Evolutionary conservation across 2,888 invertebrate genomes (phyloP), one percentile per base, ranked within the genome.

Genomic region (Seladonia tumulorum): DNA sequence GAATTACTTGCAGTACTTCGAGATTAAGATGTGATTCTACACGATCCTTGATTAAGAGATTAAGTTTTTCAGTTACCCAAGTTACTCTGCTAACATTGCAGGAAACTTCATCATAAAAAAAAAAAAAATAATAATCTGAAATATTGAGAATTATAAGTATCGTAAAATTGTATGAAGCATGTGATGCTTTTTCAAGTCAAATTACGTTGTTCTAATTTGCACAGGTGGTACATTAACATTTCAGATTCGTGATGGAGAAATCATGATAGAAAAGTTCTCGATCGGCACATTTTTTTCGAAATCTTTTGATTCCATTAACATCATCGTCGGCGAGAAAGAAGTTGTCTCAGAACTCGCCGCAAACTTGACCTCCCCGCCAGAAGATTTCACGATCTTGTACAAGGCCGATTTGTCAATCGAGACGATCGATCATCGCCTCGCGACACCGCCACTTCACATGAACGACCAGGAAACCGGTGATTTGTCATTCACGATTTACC

Each of bases 301-400:
- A 22, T 53, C 53, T 53, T 22, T 53, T n/a, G 2, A 53, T 53
- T 53, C 10, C 22, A 10, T n/a, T 53, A 53, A 53, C 10, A 25
- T 8, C 45, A 53, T 39, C 39, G 18, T 39, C 29, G 25, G 5
- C 25, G 66, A 66, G 71, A 57, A 16, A 75, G 35, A 5, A 14
- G 14, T 35, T 66, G 70, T 5, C 68, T 45, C 77, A 18, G 63
- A 57, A 76, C 71, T 79, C 76, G 14, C 35, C 42, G 18, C 71
- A 79, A 87, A 86, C 86, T 84, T 86, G 83, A 87, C 82, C 86
- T 82, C 70, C 72, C 18, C 42, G 2, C 2, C 5, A 42, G 47
- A 12, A 5, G 60, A 63, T 79, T 86, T 83, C 79, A 74, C 75
- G 77, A 71, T 5, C 66, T 57, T 25, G 2, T n/a, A 25, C 47